Conservation (phyloP, 2,797 vertebrate genomes). For the Lepus townsendii region DNA sequence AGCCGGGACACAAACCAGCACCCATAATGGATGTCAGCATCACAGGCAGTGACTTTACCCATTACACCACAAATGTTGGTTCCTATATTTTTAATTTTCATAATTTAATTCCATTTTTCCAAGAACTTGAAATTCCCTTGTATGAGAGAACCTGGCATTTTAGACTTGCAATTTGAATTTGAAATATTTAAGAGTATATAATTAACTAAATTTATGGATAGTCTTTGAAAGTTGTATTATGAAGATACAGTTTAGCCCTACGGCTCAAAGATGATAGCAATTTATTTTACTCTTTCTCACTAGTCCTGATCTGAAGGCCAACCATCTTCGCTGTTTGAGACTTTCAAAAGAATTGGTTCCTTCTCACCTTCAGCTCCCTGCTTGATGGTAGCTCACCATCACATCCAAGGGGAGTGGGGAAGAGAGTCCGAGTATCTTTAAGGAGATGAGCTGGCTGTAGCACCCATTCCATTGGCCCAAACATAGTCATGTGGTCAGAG, state of each 20-base stretch:
- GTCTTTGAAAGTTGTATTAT: not conserved
- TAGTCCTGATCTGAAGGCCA: not conserved
- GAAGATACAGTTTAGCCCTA: not conserved
- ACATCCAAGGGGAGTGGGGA: not conserved
- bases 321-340: not conserved
- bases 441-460: not conserved
- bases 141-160: not conserved
- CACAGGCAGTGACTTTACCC: too few relatives aligned
- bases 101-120: too few relatives aligned
- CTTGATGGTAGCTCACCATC: not conserved
- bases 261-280: not conserved
- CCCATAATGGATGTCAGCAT: too few relatives aligned
- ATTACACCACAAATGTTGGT: too few relatives aligned
- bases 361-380: not conserved
- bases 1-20: too few relatives aligned
- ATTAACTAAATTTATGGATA: not conserved
- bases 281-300: not conserved
- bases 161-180: constrained; percentile 21
- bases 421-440: not conserved
- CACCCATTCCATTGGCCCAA: too few relatives aligned
- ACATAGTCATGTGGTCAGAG: not conserved
- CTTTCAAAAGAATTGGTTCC: not conserved
- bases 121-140: not conserved
- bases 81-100: too few relatives aligned
- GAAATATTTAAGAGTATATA: not conserved